phyloP scores from a whole-genome alignment of 2,797 vertebrate genomes.

The Poeciliopsis paucimaculata region DNA sequence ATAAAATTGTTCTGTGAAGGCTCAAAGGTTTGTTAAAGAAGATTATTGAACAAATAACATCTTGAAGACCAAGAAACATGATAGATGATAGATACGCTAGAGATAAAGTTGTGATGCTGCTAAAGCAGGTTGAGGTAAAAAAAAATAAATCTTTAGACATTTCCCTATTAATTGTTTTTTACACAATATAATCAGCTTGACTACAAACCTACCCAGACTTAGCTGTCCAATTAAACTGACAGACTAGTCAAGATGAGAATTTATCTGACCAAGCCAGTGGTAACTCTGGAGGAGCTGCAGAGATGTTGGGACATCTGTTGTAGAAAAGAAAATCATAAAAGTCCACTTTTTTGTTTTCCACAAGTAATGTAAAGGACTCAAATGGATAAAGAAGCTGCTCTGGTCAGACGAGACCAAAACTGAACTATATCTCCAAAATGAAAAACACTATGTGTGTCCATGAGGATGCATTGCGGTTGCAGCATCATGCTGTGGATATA shows the following conservation, averaged over 20 bases:
- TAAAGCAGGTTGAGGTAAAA: neutral
- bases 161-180: neutral
- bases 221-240: neutral
- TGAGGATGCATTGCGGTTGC: neutral
- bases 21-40: neutral
- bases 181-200: neutral
- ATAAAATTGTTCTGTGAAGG: neutral
- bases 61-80: neutral
- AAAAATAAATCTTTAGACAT: neutral
- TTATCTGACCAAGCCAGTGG: neutral
- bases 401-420: neutral
- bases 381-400: neutral
- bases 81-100: neutral
- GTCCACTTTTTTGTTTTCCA: neutral
- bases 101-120: neutral
- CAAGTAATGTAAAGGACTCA: neutral
- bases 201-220: neutral
- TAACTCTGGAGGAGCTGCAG: neutral
- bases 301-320: neutral
- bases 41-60: neutral
- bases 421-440: neutral
- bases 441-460: neutral
- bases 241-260: neutral
- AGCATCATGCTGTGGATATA: neutral
- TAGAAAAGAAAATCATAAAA: neutral